Evolutionary conservation across 2,113 vertebrate genomes (phyloP).

Genomic region (Strix aluco): DNA sequence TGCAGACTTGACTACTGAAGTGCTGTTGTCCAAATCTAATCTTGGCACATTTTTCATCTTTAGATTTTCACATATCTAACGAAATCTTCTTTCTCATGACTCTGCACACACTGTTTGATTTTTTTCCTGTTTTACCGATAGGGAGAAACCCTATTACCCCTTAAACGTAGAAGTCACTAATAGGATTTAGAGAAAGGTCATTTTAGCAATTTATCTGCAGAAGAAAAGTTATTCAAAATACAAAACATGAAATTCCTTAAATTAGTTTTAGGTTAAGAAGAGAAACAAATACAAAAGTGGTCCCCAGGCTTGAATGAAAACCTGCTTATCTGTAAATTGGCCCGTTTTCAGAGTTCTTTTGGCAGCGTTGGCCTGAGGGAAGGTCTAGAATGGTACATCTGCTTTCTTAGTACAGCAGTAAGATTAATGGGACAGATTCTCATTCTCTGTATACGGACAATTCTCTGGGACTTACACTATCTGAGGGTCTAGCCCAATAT

Average conservation of each 20-base stretch:
- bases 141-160: background rate
- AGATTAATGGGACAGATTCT: slow-evolving; percentile 23
- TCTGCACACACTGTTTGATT: background rate
- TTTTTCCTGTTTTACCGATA: background rate
- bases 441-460: background rate
- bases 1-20: background rate
- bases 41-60: background rate
- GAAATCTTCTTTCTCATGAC: background rate
- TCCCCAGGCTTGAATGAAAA: slow-evolving; percentile 12
- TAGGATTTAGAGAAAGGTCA: background rate
- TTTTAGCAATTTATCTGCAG: background rate
- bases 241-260: background rate
- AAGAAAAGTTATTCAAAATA: slow-evolving; percentile 24
- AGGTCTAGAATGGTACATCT: background rate
- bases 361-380: slow-evolving; percentile 26
- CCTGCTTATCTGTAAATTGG: slow-evolving; percentile 23
- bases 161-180: background rate
- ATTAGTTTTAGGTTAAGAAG: slow-evolving; percentile 22
- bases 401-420: background rate
- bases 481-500: background rate
- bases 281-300: background rate
- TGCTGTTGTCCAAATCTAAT: background rate
- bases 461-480: background rate
- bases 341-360: background rate
- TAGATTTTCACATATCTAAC: background rate